phyloP scores from a whole-genome alignment of 1,140 invertebrate genomes.

The Pissodes strobi region DNA sequence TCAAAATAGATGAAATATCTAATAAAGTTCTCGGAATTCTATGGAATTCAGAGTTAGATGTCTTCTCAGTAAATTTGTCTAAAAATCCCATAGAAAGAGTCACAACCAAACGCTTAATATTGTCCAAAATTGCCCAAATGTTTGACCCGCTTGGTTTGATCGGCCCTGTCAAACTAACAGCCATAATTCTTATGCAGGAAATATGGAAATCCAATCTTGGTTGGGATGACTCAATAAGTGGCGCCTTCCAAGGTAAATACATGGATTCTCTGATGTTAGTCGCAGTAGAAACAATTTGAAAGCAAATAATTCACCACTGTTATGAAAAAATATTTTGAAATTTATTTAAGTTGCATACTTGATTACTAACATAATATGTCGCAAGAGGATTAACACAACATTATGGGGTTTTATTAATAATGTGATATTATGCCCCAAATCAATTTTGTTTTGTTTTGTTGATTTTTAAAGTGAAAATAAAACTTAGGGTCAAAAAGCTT shows the following conservation, averaged over 20 bases:
- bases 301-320: constrained; percentile 64
- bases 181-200: constrained; percentile 40
- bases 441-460: constrained; percentile 39
- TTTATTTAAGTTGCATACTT: constrained; percentile 15
- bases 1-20: not conserved
- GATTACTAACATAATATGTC: constrained; percentile 47
- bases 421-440: constrained; percentile 50
- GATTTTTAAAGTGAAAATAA: constrained; percentile 55
- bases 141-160: constrained; percentile 45
- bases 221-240: constrained; percentile 48
- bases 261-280: constrained; percentile 16
- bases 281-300: constrained; percentile 70
- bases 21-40: not conserved
- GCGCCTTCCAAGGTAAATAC: constrained; percentile 26
- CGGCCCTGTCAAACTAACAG: constrained; percentile 38
- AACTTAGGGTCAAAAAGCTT: constrained; percentile 32
- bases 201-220: constrained; percentile 38
- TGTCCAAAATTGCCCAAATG: too few relatives aligned
- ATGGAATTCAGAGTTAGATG: not conserved
- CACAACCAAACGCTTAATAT: too few relatives aligned
- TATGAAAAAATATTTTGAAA: constrained; percentile 47
- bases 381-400: constrained; percentile 69
- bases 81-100: too few relatives aligned
- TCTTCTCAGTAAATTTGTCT: too few relatives aligned
- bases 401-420: constrained; percentile 79